phyloP scores from a whole-genome alignment of 2,888 invertebrate genomes.

The Prostheceraeus crozeri region DNA sequence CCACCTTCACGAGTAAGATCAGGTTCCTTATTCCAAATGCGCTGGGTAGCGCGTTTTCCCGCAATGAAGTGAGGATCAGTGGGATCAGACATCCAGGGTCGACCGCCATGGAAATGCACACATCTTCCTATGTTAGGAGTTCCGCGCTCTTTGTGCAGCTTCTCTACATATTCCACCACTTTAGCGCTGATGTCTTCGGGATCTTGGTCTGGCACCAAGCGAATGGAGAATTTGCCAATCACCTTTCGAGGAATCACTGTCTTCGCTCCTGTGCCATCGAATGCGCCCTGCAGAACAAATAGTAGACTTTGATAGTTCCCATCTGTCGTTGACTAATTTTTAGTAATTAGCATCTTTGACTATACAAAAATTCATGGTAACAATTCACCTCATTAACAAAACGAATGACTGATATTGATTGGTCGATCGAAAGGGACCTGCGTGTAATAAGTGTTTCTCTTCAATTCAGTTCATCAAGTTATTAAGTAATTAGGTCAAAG shows the following conservation, averaged over 20 bases:
- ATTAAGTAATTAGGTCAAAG: no score
- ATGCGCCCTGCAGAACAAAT: slow-evolving; percentile 77
- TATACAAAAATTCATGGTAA: no score
- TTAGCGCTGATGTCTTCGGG: slow-evolving; percentile 73
- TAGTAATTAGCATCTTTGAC: not conserved
- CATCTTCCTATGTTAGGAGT: slow-evolving; percentile 68
- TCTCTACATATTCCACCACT: slow-evolving; percentile 70
- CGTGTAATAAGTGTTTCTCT: no score
- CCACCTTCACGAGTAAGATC: slow-evolving; percentile 94
- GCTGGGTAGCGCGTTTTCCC: slow-evolving; percentile 62
- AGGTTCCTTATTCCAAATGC: slow-evolving; percentile 63
- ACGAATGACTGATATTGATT: no score
- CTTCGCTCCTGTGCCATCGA: slow-evolving; percentile 82
- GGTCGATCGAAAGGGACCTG: no score
- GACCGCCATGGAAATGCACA: slow-evolving; percentile 66
- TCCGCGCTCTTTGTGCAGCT: slow-evolving; percentile 69
- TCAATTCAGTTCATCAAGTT: no score
- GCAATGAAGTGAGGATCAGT: slow-evolving; percentile 84
- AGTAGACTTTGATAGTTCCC: slow-evolving; percentile 20
- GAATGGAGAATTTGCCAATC: slow-evolving; percentile 88
- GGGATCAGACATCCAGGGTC: slow-evolving; percentile 85
- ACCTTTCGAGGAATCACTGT: slow-evolving; percentile 67
- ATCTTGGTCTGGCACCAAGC: slow-evolving; percentile 87
- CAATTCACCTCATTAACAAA: no score
- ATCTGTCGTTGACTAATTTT: no score